Percentiles rank a stretch among this genome's conserved stretches.
These are phyloP conservation scores for Ceraclea dissimilis DNA, from an alignment of 2,888 invertebrate genomes.

Conservation along the genomic window DNA sequence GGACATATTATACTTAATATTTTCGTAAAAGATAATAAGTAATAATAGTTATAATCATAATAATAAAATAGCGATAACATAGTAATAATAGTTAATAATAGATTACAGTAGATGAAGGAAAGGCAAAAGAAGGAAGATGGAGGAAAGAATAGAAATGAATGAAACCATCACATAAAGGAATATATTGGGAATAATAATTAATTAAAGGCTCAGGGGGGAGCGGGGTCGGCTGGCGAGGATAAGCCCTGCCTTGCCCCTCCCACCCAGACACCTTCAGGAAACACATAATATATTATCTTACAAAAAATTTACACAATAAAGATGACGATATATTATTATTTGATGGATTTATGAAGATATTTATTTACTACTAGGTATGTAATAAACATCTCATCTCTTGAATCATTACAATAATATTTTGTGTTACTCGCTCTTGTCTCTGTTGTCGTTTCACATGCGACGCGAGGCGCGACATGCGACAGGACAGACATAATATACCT, in stretches of 20 bases:
- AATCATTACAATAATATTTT: neutral
- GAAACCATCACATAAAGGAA: constrained; percentile 2
- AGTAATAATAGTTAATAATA: neutral
- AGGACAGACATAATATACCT: constrained; percentile 4
- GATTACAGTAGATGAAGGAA: neutral
- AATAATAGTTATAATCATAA: neutral
- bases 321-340: constrained; percentile 10
- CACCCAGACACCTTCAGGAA: neutral
- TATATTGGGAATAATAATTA: neutral
- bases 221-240: neutral
- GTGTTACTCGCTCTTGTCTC: constrained; percentile 1
- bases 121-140: neutral
- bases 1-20: neutral
- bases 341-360: neutral
- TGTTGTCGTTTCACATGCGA: constrained; percentile 6
- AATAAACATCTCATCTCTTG: too few species aligned
- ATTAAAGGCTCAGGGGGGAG: neutral
- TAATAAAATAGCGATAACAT: neutral
- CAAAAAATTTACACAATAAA: constrained; percentile 26
- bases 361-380: too few species aligned
- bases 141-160: neutral
- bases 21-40: neutral
- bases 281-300: constrained; percentile 23
- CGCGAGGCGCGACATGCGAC: too few species aligned
- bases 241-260: neutral